These are phyloP conservation scores for Micropterix aruncella DNA, from an alignment of 2,888 invertebrate species.

Conservation along the genomic window DNA sequence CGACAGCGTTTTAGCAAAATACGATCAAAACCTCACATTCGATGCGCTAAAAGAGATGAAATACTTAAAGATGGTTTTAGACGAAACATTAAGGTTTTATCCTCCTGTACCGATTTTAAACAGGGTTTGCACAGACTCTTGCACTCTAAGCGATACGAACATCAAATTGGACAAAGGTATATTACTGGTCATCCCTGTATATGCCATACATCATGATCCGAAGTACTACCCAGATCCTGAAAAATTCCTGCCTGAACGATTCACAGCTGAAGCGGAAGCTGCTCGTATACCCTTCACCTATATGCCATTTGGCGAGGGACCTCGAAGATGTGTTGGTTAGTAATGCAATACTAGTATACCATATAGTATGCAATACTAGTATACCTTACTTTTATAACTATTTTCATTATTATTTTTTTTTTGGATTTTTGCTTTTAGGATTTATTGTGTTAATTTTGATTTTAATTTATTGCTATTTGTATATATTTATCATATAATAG, in stretches of 20 bases:
- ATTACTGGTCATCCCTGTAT: constrained; percentile 26
- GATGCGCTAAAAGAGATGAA: constrained; percentile 29
- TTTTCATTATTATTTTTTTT: too few relatives aligned
- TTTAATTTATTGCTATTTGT: too few relatives aligned
- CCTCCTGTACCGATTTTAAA: constrained; percentile 32
- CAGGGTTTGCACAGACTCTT: constrained; percentile 27
- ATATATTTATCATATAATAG: too few relatives aligned
- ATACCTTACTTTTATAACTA: too few relatives aligned
- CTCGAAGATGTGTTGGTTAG: too few relatives aligned
- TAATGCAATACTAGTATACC: too few relatives aligned
- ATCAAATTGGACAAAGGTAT: constrained; percentile 23
- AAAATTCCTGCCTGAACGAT: constrained; percentile 29
- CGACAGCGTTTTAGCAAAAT: constrained; percentile 18
- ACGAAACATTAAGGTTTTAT: constrained; percentile 29
- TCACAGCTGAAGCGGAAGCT: constrained; percentile 18
- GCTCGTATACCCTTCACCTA: constrained; percentile 23
- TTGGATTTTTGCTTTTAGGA: too few relatives aligned
- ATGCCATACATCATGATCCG: constrained; percentile 31
- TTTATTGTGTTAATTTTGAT: too few relatives aligned
- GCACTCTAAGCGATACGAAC: constrained; percentile 22
- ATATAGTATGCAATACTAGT: too few relatives aligned
- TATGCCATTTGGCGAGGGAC: constrained; percentile 30
- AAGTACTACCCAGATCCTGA: too few relatives aligned
- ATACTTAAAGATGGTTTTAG: constrained; percentile 20
- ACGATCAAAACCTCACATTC: constrained; percentile 24